Evolutionary conservation across 2,888 invertebrate genomes (phyloP), one percentile per base, ranked within the genome.

Genomic region (Microdon myrmicae): DNA sequence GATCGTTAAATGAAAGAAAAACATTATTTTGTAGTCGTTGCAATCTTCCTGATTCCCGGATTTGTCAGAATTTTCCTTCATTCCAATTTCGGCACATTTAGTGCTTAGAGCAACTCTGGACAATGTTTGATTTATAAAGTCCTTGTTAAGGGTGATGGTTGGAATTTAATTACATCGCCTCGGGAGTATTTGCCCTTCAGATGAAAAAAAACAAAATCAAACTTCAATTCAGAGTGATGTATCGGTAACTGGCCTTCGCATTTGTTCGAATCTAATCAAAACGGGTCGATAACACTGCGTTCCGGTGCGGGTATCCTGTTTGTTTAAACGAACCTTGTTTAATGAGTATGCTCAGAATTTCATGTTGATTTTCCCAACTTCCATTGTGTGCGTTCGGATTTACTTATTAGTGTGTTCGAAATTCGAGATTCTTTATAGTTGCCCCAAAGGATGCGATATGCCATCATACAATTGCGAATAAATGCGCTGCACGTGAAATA

Each of bases 161-260:
- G 41, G 43, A 51, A 56, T 64, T 64, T 64, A 64, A 64, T 64
- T 64, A 64, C 41, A 56, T 34, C 37, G 56, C 25, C 35, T 25
- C 32, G 43, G 34, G 31, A 64, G 34, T 37, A 51, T 41, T 51
- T n/a, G n/a, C n/a, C n/a, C n/a, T 53, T 43, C 17, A 29, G 13
- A 31, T 37, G 13, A 41, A 37, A 35, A 49, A 49, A 29, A 58
- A 44, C 26, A 37, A 25, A 45, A 29, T 6, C 20, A n/a, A 13
- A 32, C 35, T 7, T 12, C 23, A 39, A 25, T 14, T 35, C 16
- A 20, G 32, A 31, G 6, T 37, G 34, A 28, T 12, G 38, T n/a
- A 14, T 32, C 38, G 12, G 32, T 39, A 39, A 45, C 54, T 38
- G 10, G 12, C 34, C 17, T 20, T 2, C 20, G 54, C 54, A 38